Evolutionary conservation across 2,797 vertebrate species (phyloP).

Genomic region (Enteromius radiatus): DNA sequence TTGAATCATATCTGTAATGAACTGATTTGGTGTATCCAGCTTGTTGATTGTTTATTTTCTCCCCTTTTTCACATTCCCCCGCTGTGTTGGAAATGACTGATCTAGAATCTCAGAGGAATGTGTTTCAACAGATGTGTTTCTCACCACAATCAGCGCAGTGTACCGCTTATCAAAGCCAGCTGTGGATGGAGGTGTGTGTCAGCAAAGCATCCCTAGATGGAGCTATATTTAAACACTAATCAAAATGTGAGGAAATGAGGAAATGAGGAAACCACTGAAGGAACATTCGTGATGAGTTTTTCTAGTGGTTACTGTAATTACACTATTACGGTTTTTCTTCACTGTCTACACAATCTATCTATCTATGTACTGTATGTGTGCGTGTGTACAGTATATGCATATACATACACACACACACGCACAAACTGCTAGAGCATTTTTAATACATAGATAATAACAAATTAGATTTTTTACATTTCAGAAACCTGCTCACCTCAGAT

Average conservation of each 20-base stretch:
- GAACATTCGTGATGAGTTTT: neutral
- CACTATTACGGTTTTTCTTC: neutral
- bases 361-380: too few species aligned
- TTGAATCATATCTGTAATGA: neutral
- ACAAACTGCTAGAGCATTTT: neutral
- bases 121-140: slow-evolving; percentile 53
- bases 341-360: too few species aligned
- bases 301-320: neutral
- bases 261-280: neutral
- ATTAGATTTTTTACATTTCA: neutral
- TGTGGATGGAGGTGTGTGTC: slow-evolving; percentile 32
- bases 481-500: neutral
- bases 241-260: too few species aligned
- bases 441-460: neutral
- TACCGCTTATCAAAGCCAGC: slow-evolving; percentile 50
- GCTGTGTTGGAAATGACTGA: slow-evolving; percentile 39
- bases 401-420: too few species aligned
- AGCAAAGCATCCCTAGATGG: slow-evolving; percentile 42
- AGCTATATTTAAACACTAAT: slow-evolving; percentile 52
- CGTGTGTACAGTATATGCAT: too few species aligned
- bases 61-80: slow-evolving; percentile 37
- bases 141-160: slow-evolving; percentile 30
- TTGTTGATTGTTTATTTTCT: slow-evolving; percentile 15
- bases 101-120: slow-evolving; percentile 39
- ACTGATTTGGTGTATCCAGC: slow-evolving; percentile 20